phyloP scores from a whole-genome alignment of 2,888 invertebrate species.

The Chrysina gloriosa region DNA sequence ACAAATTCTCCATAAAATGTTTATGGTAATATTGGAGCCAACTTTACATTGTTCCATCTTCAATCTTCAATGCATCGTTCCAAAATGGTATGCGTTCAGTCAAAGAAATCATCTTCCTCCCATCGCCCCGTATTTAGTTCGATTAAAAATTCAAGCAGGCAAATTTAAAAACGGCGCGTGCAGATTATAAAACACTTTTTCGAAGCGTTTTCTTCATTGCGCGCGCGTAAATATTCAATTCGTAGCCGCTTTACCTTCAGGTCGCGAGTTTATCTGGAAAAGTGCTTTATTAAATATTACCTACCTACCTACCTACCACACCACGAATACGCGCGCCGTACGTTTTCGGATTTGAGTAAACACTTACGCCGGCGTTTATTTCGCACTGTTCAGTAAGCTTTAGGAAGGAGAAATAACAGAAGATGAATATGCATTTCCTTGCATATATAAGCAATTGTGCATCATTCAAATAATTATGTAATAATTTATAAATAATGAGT shows the following conservation, averaged over 20 bases:
- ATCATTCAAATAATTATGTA: too few species aligned
- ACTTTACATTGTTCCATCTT: too few species aligned
- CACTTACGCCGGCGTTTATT: not conserved
- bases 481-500: too few species aligned
- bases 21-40: too few species aligned
- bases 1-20: too few species aligned
- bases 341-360: not conserved
- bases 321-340: not conserved
- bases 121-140: not conserved
- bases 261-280: conserved; percentile 20
- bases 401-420: too few species aligned
- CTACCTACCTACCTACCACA: not conserved
- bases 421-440: too few species aligned
- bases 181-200: conserved; percentile 5
- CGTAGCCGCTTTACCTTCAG: not conserved
- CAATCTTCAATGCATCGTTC: too few species aligned
- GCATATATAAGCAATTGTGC: too few species aligned
- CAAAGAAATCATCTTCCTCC: not conserved
- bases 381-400: not conserved
- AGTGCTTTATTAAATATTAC: conserved; percentile 28
- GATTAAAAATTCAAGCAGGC: not conserved
- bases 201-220: conserved; percentile 5
- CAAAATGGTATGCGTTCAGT: too few species aligned
- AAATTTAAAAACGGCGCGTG: not conserved
- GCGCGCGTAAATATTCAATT: conserved; percentile 13